phyloP scores from a whole-genome alignment of 2,888 invertebrate genomes.

The Thalpophila matura region DNA sequence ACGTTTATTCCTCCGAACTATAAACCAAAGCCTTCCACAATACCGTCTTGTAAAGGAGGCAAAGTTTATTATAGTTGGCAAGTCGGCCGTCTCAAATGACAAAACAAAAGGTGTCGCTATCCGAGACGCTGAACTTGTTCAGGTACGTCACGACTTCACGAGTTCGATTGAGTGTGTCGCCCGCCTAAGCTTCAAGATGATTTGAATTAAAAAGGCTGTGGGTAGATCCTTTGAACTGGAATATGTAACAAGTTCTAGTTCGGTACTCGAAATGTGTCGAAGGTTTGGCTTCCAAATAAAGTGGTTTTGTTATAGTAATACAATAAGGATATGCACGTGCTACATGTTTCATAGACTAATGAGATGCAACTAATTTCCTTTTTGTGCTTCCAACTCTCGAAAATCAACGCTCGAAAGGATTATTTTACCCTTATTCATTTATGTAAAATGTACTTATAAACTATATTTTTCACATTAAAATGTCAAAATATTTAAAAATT shows the following conservation, averaged over 20 bases:
- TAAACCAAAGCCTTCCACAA: slow-evolving; percentile 54
- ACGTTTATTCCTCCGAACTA: slow-evolving; percentile 54
- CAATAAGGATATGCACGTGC: too few relatives aligned
- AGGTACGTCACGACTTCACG: slow-evolving; percentile 66
- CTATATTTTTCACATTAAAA: too few relatives aligned
- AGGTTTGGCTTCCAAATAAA: slow-evolving; percentile 17
- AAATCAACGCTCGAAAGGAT: too few relatives aligned
- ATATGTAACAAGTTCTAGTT: slow-evolving; percentile 55
- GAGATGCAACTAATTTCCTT: too few relatives aligned
- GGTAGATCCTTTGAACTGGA: slow-evolving; percentile 58
- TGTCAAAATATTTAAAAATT: too few relatives aligned
- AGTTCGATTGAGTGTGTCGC: slow-evolving; percentile 67
- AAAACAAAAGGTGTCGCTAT: slow-evolving; percentile 73
- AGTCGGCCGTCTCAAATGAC: slow-evolving; percentile 72
- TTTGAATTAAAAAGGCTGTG: slow-evolving; percentile 65
- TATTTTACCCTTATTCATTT: too few relatives aligned
- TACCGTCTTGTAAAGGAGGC: slow-evolving; percentile 60
- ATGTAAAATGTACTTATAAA: too few relatives aligned
- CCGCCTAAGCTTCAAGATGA: slow-evolving; percentile 57
- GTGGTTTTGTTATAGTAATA: slow-evolving; percentile 1
- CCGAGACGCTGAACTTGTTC: slow-evolving; percentile 67
- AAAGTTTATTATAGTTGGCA: slow-evolving; percentile 65
- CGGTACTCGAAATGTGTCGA: slow-evolving; percentile 26
- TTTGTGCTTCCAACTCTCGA: too few relatives aligned
- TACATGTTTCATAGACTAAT: too few relatives aligned